Conservation (phyloP, 2,888 invertebrate species). For the Camptogramma bilineatum region DNA sequence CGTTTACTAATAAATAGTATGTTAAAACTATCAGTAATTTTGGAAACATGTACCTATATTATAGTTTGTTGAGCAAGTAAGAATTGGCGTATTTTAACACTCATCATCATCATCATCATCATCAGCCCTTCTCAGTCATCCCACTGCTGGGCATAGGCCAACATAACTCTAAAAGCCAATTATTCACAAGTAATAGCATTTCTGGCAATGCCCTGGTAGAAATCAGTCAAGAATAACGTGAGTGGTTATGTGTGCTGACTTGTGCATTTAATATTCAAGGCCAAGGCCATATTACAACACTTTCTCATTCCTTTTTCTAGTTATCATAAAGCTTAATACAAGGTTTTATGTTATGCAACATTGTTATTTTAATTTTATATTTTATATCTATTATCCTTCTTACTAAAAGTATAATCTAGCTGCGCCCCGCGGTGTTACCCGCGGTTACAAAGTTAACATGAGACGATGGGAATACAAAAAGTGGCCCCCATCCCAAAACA, state of each 20-base stretch:
- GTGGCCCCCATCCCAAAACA: too few relatives aligned
- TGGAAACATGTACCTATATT: too few relatives aligned
- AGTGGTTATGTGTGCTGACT: slow-evolving; percentile 17
- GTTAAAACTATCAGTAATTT: too few relatives aligned
- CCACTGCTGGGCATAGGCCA: too few relatives aligned
- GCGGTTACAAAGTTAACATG: too few relatives aligned
- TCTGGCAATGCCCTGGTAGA: slow-evolving; percentile 11
- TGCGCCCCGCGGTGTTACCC: too few relatives aligned
- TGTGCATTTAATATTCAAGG: slow-evolving; percentile 26
- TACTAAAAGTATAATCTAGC: too few relatives aligned
- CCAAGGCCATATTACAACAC: slow-evolving; percentile 24
- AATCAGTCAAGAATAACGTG: slow-evolving; percentile 16
- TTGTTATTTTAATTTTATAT: background rate
- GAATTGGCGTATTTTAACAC: too few relatives aligned
- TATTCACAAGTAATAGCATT: background rate
- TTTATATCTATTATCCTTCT: background rate
- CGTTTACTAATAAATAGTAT: too few relatives aligned
- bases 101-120: too few relatives aligned
- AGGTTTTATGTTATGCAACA: slow-evolving; percentile 6
- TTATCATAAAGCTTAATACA: slow-evolving; percentile 19
- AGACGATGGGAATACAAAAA: background rate
- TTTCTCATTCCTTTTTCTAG: slow-evolving; percentile 27
- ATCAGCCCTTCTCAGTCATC: too few relatives aligned
- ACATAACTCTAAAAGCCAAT: background rate
- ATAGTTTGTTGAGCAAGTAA: too few relatives aligned